Evolutionary conservation across 2,797 vertebrate genomes (phyloP).

Genomic region (Streptopelia turtur): DNA sequence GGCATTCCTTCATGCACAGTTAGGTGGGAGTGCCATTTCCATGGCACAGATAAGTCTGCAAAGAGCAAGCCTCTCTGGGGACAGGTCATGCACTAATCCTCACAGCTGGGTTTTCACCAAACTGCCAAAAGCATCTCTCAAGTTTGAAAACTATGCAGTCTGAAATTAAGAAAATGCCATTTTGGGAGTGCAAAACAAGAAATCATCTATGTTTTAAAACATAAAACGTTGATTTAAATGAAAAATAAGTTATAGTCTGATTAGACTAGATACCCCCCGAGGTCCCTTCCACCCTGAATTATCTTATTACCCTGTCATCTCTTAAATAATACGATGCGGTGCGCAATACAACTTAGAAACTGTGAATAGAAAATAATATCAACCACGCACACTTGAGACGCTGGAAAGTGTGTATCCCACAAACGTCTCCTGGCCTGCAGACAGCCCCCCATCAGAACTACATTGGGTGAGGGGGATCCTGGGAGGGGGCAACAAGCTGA

Average conservation of each 20-base stretch:
- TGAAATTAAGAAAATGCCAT: background rate
- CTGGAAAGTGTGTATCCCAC: background rate
- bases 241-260: background rate
- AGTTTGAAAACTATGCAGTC: background rate
- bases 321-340: background rate
- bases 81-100: background rate
- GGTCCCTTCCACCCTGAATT: background rate
- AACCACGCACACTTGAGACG: background rate
- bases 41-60: background rate
- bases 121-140: background rate
- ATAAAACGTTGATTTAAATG: background rate
- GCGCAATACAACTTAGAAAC: background rate
- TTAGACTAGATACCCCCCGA: background rate
- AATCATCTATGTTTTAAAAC: background rate
- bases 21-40: background rate
- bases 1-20: rapidly evolving
- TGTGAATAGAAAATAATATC: background rate
- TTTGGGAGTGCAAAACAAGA: rapidly evolving
- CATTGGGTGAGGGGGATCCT: background rate
- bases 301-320: background rate
- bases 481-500: background rate
- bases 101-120: background rate
- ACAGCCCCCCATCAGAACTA: background rate
- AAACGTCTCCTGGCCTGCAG: background rate
- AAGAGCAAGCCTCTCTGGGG: background rate